Evolutionary conservation across 2,797 vertebrate genomes (phyloP), one percentile per base, ranked within the genome.

Genomic region (Kryptolebias ocellatus): DNA sequence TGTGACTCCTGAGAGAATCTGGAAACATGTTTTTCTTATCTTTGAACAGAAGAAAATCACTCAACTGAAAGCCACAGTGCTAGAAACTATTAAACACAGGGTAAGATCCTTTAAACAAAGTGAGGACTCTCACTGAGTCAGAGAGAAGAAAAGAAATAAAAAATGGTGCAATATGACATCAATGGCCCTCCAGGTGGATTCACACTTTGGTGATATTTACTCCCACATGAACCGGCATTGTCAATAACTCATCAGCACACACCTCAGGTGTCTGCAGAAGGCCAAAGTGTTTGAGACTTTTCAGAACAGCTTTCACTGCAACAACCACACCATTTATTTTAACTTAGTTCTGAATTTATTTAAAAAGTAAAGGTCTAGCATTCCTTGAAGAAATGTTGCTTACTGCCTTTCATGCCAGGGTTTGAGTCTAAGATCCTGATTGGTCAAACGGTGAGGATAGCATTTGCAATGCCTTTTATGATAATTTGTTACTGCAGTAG

Each of bases 191-290:
- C 51, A 46, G 83, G 68, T 88, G 70, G 70, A 83, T 85, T 89
- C 77, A 87, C 84, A 87, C 81, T 64, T 81, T 74, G 24, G 68
- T 83, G 77, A 83, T 87, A 82, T 89, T 76, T 81, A 64, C 76
- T 80, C 76, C 69, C 46, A 15, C 57, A 27, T 74, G 64, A 54
- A 45, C 67, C 53, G 0, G 31, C 65, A 47, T 72, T 49, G 87
- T 85, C 84, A 84, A 79, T 84, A 88, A 81, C 80, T 78, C 68
- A 80, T 83, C 59, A 52, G 56, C 58, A 44, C 64, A 55, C 0
- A n/a, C 68, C 78, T 61, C 60, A 2, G 70, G 77, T 55, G 60
- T 81, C 60, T 64, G 52, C 28, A 71, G 71, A 70, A 71, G 71
- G 65, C 67, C 24, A 24, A 37, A 44, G 34, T 53, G 47, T 64